A percentile compares a stretch with the other conserved stretches of the same genome.
Evolutionary conservation across 2,797 vertebrate genomes (phyloP).

Genomic region (Tragelaphus oryx): DNA sequence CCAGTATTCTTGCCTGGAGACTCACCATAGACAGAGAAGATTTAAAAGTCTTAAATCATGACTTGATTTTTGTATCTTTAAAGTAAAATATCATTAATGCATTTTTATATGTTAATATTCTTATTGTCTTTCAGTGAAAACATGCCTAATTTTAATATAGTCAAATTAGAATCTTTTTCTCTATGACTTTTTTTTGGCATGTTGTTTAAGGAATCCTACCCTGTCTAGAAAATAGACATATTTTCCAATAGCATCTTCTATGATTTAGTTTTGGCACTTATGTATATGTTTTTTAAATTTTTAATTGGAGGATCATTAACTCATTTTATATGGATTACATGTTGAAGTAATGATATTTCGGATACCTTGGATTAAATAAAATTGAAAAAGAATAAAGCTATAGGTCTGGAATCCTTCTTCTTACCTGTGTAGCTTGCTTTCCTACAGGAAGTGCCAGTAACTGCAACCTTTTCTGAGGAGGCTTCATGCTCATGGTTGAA

Average conservation of each 20-base stretch:
- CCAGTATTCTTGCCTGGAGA: not conserved
- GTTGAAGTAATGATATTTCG: not conserved
- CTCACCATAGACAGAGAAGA: not conserved
- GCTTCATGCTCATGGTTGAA: not conserved
- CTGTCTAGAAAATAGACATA: not conserved
- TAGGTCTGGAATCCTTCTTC: not conserved
- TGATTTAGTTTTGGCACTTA: not conserved
- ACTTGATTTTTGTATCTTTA: not conserved
- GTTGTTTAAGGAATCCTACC: not conserved
- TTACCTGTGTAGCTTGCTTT: not conserved
- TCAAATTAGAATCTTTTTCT: not conserved
- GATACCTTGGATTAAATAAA: not conserved
- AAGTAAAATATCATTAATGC: not conserved
- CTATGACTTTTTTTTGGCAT: not conserved
- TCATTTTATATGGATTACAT: not conserved
- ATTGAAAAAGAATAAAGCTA: not conserved
- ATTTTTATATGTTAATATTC: not conserved
- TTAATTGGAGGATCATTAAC: not conserved
- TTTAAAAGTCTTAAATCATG: not conserved
- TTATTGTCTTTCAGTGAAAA: not conserved
- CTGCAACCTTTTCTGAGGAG: too few relatives aligned
- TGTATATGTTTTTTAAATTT: rapidly evolving
- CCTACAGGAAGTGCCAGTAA: not conserved
- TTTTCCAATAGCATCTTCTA: not conserved
- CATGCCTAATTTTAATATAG: not conserved